These are phyloP conservation scores for Apostichopus japonicus DNA, from an alignment of 35 echinoderm and acorn worm genomes.

Conservation along the genomic window DNA sequence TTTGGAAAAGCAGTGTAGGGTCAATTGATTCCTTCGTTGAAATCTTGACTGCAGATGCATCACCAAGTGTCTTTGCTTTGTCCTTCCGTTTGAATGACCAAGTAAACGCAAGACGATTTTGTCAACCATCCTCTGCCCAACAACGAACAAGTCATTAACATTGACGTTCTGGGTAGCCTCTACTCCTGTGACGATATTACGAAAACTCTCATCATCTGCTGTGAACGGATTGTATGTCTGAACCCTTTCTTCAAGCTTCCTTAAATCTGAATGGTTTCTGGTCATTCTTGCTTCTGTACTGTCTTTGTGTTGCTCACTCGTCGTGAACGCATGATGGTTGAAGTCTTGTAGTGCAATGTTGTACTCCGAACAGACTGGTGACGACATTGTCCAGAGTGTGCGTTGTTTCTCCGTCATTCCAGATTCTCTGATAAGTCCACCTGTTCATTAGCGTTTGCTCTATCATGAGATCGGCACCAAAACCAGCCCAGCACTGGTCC, in stretches of 20 bases:
- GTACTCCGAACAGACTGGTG: too few relatives aligned
- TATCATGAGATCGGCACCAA: slow-evolving; percentile 17
- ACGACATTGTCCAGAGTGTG: slow-evolving; percentile 2
- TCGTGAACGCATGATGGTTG: neutral
- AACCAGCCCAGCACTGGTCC: slow-evolving; percentile 48
- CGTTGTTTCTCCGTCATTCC: slow-evolving; percentile 33
- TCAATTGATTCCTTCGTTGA: slow-evolving; percentile 57
- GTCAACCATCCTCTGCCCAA: slow-evolving; percentile 56
- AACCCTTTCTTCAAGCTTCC: slow-evolving; percentile 46
- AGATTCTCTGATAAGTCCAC: slow-evolving; percentile 43
- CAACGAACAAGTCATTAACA: slow-evolving; percentile 52
- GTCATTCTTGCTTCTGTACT: slow-evolving; percentile 37
- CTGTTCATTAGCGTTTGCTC: slow-evolving; percentile 58
- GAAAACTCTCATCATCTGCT: slow-evolving; percentile 57
- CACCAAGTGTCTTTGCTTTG: slow-evolving; percentile 49
- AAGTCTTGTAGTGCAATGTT: slow-evolving; percentile 64
- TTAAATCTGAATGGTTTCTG: slow-evolving; percentile 31
- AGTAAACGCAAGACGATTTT: neutral
- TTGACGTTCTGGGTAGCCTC: slow-evolving; percentile 36
- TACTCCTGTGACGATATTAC: slow-evolving; percentile 69
- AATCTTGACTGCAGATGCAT: slow-evolving; percentile 7
- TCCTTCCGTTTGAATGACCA: neutral
- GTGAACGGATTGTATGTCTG: slow-evolving; percentile 24
- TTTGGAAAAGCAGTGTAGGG: slow-evolving; percentile 61
- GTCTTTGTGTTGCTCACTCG: slow-evolving; percentile 59